Percentiles rank a stretch among this genome's conserved stretches.
Evolutionary conservation across 2,113 vertebrate genomes (phyloP).

Genomic region (Hippocampus comes): DNA sequence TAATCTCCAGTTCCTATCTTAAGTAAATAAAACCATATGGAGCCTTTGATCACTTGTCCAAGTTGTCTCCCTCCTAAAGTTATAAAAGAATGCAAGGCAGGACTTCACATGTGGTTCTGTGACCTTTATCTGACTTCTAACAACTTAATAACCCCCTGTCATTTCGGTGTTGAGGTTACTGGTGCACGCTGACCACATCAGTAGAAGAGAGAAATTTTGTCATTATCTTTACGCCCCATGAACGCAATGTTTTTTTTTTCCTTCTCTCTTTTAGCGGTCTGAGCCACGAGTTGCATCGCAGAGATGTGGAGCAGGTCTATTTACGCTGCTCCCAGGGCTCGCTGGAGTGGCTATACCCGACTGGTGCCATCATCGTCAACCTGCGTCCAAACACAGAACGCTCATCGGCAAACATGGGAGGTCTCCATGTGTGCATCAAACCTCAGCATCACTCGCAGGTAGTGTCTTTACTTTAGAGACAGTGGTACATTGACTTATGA

Average conservation of each 20-base stretch:
- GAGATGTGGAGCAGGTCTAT: conserved; percentile 96
- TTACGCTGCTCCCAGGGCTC: conserved; percentile 88
- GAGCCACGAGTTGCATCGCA: conserved; percentile 84
- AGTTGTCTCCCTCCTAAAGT: conserved; percentile 18
- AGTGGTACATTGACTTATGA: background rate
- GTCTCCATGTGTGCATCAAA: conserved; percentile 85
- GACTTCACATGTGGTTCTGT: conserved; percentile 30
- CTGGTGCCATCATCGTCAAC: conserved; percentile 88
- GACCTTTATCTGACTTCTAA: conserved; percentile 40
- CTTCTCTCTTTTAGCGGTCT: conserved; percentile 75
- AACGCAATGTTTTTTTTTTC: background rate
- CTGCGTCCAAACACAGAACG: conserved; percentile 82
- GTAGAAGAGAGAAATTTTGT: conserved; percentile 6
- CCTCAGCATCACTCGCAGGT: conserved; percentile 77
- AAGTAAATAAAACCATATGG: conserved; percentile 44
- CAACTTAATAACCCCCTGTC: conserved; percentile 27
- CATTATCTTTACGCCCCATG: background rate
- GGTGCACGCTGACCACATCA: conserved; percentile 24
- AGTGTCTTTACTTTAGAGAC: background rate
- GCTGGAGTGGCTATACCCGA: conserved; percentile 95
- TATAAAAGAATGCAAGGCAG: conserved; percentile 44
- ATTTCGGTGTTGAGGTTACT: conserved; percentile 21
- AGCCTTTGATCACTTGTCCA: conserved; percentile 52
- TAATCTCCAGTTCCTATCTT: conserved; percentile 32
- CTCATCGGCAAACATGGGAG: conserved; percentile 51